These are phyloP conservation scores for Octodon degus DNA, from an alignment of 2,113 vertebrate species.

Conservation along the genomic window DNA sequence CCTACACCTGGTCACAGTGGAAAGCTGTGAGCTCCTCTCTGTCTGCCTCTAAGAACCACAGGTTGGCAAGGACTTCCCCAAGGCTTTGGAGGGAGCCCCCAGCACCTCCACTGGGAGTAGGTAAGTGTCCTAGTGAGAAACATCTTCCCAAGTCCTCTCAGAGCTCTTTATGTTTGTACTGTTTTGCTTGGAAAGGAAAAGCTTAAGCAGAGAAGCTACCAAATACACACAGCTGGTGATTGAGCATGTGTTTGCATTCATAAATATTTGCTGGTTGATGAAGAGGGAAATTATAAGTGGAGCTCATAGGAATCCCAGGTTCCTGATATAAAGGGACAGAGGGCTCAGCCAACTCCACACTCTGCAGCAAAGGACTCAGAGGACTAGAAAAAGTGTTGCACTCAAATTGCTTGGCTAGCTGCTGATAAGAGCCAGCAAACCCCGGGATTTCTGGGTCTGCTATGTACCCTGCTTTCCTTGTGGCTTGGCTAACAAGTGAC, in stretches of 20 bases:
- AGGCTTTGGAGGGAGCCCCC: not conserved
- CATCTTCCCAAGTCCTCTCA: not conserved
- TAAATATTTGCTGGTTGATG: conserved; percentile 47
- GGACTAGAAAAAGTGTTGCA: not conserved
- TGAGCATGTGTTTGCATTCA: not conserved
- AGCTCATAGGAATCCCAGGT: conserved; percentile 6
- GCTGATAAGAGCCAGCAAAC: conserved; percentile 19
- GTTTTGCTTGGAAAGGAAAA: conserved; percentile 51
- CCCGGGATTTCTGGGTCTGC: conserved; percentile 13
- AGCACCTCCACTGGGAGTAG: not conserved
- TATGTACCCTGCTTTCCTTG: not conserved
- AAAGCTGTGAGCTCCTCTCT: not conserved
- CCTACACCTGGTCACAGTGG: not conserved
- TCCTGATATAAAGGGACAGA: not conserved
- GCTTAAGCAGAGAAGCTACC: conserved; percentile 34
- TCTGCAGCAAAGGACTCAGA: conserved; percentile 18
- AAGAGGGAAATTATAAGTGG: not conserved
- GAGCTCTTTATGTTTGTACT: not conserved
- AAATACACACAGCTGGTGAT: not conserved
- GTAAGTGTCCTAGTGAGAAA: not conserved
- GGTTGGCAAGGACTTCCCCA: not conserved
- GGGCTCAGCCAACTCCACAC: not conserved
- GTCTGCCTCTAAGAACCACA: not conserved
- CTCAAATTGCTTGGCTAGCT: not conserved
- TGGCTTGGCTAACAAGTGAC: not conserved